Evolutionary conservation across 2,888 invertebrate genomes (phyloP).

Genomic region (Trachelus iudaicus): DNA sequence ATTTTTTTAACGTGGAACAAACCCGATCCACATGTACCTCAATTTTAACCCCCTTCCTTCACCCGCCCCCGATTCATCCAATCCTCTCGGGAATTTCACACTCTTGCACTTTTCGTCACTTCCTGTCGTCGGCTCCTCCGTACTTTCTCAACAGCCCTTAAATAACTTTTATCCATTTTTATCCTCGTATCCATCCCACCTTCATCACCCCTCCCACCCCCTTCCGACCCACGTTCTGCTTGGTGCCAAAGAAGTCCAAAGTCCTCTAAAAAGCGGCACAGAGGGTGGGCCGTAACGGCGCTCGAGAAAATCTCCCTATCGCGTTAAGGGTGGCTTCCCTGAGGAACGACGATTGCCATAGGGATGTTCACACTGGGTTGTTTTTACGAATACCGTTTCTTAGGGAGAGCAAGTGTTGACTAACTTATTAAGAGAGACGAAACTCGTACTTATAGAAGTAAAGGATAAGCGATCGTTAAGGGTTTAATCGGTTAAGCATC

Average conservation of each 20-base stretch:
- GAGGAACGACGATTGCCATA: not conserved
- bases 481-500: slow-evolving; percentile 18
- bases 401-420: not conserved
- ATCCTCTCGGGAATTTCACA: not conserved
- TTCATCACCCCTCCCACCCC: too few species aligned
- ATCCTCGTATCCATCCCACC: not conserved
- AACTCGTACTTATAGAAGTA: not conserved
- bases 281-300: not conserved
- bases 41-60: not conserved
- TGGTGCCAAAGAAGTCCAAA: not conserved
- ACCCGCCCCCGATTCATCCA: not conserved
- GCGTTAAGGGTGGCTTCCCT: not conserved
- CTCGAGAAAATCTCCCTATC: not conserved
- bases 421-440: not conserved
- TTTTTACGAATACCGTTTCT: not conserved
- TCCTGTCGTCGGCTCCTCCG: not conserved
- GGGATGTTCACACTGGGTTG: not conserved
- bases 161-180: not conserved
- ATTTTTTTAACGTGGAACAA: not conserved
- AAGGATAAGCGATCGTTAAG: not conserved
- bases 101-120: not conserved
- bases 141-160: not conserved
- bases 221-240: not conserved
- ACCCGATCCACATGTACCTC: not conserved
- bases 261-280: not conserved